Evolutionary conservation across 2,888 invertebrate species (phyloP).

Genomic region (Atrina japonica): DNA sequence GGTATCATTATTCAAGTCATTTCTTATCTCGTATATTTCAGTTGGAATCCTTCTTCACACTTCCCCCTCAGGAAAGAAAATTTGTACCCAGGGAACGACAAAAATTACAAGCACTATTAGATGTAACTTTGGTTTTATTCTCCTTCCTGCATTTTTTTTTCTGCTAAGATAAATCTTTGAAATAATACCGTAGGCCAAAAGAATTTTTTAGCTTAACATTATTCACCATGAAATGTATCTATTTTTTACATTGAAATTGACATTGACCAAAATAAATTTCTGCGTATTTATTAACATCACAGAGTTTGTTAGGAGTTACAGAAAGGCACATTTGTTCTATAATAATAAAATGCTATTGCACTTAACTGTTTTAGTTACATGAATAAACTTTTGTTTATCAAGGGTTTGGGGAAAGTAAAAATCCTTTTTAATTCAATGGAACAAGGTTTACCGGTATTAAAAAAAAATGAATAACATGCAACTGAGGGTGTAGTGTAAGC

Average conservation of each 20-base stretch:
- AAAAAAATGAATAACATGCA: too few relatives aligned
- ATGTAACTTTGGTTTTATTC: constrained; percentile 51
- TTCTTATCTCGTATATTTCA: constrained; percentile 62
- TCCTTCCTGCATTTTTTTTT: constrained; percentile 1
- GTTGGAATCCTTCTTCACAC: constrained; percentile 76
- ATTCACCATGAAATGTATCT: background rate
- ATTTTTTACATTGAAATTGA: background rate
- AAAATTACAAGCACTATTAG: constrained; percentile 66
- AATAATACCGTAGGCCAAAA: background rate
- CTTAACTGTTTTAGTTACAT: too few relatives aligned
- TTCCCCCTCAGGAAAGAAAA: constrained; percentile 73
- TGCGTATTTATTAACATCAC: too few relatives aligned
- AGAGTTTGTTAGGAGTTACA: too few relatives aligned
- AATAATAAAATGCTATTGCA: too few relatives aligned
- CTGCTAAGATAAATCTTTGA: background rate
- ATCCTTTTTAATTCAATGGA: too few relatives aligned
- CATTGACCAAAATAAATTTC: too few relatives aligned
- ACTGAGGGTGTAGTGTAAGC: too few relatives aligned
- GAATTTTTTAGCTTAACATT: background rate
- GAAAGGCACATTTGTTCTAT: too few relatives aligned
- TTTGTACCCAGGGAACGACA: constrained; percentile 71
- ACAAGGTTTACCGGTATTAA: too few relatives aligned
- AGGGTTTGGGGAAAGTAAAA: too few relatives aligned
- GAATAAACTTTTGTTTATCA: too few relatives aligned
- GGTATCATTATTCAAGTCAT: background rate